These are phyloP conservation scores for Contarinia nasturtii DNA, from an alignment of 1,140 invertebrate genomes.

Conservation along the genomic window DNA sequence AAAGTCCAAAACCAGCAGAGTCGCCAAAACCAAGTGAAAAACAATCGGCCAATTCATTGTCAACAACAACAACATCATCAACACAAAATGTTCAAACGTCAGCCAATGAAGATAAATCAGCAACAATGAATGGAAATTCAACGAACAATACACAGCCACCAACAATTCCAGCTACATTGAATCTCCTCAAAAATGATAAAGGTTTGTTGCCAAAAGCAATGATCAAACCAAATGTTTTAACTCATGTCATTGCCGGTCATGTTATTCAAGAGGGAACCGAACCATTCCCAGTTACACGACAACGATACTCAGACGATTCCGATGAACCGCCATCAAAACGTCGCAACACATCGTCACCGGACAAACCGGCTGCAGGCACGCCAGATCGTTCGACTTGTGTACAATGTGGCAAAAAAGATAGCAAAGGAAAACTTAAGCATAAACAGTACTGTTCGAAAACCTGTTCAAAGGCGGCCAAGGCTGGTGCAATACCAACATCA, in stretches of 20 bases:
- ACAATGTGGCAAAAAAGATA: conserved; percentile 53
- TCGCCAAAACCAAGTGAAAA: conserved; percentile 11
- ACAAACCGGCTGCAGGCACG: neutral
- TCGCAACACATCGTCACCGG: neutral
- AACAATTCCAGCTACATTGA: neutral
- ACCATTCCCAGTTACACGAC: conserved; percentile 69
- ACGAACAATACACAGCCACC: conserved; percentile 16
- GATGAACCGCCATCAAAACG: conserved; percentile 43
- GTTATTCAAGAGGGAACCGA: conserved; percentile 85
- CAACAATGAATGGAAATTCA: conserved; percentile 14
- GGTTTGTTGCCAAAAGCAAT: conserved; percentile 65
- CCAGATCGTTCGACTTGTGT: conserved; percentile 33
- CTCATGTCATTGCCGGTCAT: conserved; percentile 92
- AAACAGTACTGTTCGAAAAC: conserved; percentile 54
- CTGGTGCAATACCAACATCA: neutral
- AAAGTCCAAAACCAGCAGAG: conserved; percentile 14
- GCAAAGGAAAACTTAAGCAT: conserved; percentile 48
- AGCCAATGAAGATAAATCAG: conserved; percentile 10
- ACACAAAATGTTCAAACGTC: conserved; percentile 13
- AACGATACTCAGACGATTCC: conserved; percentile 27
- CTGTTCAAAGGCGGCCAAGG: conserved; percentile 10
- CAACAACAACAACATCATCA: conserved; percentile 16
- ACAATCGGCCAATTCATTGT: conserved; percentile 13
- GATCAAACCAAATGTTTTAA: conserved; percentile 89
- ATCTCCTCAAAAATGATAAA: conserved; percentile 32